phyloP scores from a whole-genome alignment of 2,888 invertebrate genomes.

The Phorcus lineatus region DNA sequence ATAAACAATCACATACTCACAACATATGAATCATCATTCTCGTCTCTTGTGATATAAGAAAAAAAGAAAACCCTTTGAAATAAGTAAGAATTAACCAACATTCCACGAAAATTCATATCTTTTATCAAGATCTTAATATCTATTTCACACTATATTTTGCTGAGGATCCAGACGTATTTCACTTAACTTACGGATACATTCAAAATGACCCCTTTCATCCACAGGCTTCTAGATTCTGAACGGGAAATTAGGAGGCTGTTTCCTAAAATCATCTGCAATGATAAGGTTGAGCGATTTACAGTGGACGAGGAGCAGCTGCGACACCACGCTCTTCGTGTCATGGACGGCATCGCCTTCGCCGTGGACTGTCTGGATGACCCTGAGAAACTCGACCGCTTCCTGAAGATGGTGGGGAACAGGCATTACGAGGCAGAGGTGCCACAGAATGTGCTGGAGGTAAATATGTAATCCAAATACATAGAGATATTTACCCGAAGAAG shows the following conservation, averaged over 20 bases:
- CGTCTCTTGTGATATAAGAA: too few species aligned
- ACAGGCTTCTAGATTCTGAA: slow-evolving; percentile 57
- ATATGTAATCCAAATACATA: too few species aligned
- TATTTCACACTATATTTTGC: too few species aligned
- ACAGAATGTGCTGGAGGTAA: slow-evolving; percentile 54
- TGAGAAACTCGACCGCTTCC: slow-evolving; percentile 52
- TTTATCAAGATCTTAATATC: too few species aligned
- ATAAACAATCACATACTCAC: too few species aligned
- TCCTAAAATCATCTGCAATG: slow-evolving; percentile 38
- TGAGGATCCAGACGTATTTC: too few species aligned
- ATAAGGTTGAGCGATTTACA: slow-evolving; percentile 41
- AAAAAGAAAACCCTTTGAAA: too few species aligned
- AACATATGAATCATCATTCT: too few species aligned
- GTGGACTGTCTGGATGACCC: slow-evolving; percentile 66
- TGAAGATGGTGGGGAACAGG: slow-evolving; percentile 55
- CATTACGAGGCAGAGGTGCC: slow-evolving; percentile 58
- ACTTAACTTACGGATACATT: too few species aligned
- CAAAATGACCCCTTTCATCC: too few species aligned
- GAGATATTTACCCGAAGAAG: not conserved
- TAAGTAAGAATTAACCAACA: too few species aligned
- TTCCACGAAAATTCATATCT: too few species aligned
- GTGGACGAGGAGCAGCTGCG: slow-evolving; percentile 52
- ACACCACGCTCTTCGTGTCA: slow-evolving; percentile 62
- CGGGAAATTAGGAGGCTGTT: slow-evolving; percentile 53
- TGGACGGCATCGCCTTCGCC: slow-evolving; percentile 67